Conservation (phyloP, 1,140 invertebrate species). For the Rhynchophorus ferrugineus region DNA sequence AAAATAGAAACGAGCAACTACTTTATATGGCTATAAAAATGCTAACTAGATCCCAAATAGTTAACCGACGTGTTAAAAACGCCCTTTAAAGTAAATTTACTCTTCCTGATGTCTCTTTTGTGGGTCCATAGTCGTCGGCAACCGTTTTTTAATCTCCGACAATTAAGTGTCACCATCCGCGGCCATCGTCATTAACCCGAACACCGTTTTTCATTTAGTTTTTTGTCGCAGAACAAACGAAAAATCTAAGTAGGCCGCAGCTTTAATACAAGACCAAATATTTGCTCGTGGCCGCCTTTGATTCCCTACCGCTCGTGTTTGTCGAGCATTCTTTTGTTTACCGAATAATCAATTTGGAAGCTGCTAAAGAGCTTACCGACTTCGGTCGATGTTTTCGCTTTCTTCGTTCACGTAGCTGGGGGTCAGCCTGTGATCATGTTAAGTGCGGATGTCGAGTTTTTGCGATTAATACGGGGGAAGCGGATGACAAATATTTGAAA, state of each 20-base stretch:
- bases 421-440: neutral
- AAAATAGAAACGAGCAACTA: too few species aligned
- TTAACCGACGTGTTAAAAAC: too few species aligned
- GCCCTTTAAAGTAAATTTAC: too few species aligned
- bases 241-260: constrained; percentile 21
- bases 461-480: too few species aligned
- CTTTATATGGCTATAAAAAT: too few species aligned
- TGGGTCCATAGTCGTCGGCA: too few species aligned
- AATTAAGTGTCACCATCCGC: too few species aligned
- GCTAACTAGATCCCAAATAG: too few species aligned
- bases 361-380: constrained; percentile 17
- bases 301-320: constrained; percentile 16
- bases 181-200: constrained; percentile 21
- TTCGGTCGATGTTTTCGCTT: constrained; percentile 15
- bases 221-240: constrained; percentile 24
- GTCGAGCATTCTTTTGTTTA: constrained; percentile 22
- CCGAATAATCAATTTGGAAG: constrained; percentile 24
- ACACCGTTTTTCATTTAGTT: constrained; percentile 25
- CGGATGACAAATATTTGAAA: too few species aligned
- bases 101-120: too few species aligned
- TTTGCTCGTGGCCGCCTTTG: constrained; percentile 14
- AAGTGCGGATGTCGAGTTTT: too few species aligned
- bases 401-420: neutral
- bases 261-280: constrained; percentile 23
- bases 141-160: too few species aligned